Percentiles rank a stretch among this genome's conserved stretches.
These are phyloP conservation scores for Bombus picipes DNA, from an alignment of 1,140 invertebrate genomes.

Conservation along the genomic window DNA sequence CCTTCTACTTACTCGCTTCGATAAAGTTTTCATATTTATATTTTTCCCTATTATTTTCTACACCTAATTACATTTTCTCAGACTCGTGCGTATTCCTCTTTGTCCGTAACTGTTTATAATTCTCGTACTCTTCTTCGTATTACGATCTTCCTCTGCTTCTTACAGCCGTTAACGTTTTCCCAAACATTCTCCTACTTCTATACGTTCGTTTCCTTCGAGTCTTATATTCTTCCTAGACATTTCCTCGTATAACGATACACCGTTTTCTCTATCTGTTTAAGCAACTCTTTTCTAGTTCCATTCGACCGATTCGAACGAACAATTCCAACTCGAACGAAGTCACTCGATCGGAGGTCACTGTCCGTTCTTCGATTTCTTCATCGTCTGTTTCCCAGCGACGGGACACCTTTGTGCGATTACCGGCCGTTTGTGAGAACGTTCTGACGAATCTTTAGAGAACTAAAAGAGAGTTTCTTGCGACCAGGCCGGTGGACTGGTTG, in stretches of 20 bases:
- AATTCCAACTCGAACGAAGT: background rate
- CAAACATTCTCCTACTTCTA: background rate
- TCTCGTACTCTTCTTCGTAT: background rate
- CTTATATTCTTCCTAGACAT: no score
- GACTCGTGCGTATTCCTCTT: background rate
- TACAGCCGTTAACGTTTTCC: background rate
- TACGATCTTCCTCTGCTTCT: background rate
- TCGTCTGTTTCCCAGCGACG: background rate
- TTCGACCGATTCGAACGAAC: background rate
- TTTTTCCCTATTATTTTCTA: slow-evolving; percentile 10
- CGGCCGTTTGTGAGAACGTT: background rate
- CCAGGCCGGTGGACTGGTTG: slow-evolving; percentile 74
- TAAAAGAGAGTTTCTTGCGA: slow-evolving; percentile 80
- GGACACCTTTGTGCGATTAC: slow-evolving; percentile 40
- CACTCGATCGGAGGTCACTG: background rate
- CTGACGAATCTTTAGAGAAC: background rate
- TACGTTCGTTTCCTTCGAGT: no score
- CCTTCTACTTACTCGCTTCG: background rate
- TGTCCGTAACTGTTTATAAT: background rate
- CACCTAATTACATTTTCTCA: slow-evolving; percentile 27
- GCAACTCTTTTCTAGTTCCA: background rate
- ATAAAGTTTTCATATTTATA: background rate
- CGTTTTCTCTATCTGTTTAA: background rate
- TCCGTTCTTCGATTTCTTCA: background rate
- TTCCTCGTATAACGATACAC: background rate